Evolutionary conservation across 2,113 vertebrate species (phyloP).

Genomic region (Grammomys dolichurus): DNA sequence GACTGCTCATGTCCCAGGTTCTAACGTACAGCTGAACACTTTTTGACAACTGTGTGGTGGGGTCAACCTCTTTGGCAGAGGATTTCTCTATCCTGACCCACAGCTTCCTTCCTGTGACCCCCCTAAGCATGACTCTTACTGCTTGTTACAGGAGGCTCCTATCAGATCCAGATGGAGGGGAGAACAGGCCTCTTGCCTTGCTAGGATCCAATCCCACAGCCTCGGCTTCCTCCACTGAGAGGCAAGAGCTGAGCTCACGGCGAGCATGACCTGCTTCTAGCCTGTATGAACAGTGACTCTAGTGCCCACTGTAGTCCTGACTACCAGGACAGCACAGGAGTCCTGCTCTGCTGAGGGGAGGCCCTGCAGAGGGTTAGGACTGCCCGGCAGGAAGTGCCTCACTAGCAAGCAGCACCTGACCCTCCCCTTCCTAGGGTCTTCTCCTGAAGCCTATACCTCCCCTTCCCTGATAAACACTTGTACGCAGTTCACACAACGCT

Average conservation of each 20-base stretch:
- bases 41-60: not conserved
- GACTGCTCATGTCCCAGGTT: not conserved
- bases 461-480: rapidly evolving
- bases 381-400: not conserved
- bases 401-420: too few relatives aligned
- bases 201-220: not conserved
- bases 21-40: not conserved
- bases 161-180: not conserved
- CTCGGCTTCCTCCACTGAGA: not conserved
- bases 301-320: not conserved
- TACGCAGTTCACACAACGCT: rapidly evolving
- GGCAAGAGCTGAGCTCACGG: not conserved
- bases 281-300: not conserved
- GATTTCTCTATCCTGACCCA: not conserved
- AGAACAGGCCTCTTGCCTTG: not conserved
- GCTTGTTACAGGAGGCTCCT: not conserved
- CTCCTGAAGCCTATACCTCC: rapidly evolving
- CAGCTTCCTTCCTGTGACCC: not conserved
- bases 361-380: not conserved
- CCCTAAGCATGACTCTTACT: not conserved
- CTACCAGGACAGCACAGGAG: not conserved
- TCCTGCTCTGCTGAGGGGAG: not conserved
- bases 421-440: not conserved
- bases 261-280: too few relatives aligned
- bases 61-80: not conserved